These are phyloP conservation scores for Geotrupes spiniger DNA, from an alignment of 2,888 invertebrate genomes.

Conservation along the genomic window DNA sequence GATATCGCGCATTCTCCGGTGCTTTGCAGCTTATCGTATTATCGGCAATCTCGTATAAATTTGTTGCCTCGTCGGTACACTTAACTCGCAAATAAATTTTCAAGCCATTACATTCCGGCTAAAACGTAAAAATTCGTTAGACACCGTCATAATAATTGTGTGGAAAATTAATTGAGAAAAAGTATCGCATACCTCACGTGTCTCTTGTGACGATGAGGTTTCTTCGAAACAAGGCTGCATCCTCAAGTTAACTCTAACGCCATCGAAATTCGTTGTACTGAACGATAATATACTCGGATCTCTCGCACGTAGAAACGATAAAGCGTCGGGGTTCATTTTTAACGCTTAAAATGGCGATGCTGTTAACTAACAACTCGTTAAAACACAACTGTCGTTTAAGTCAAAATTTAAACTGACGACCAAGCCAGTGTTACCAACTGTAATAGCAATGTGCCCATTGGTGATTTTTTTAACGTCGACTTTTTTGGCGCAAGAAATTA, in stretches of 20 bases:
- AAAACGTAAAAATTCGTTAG: not conserved
- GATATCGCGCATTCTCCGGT: conserved; percentile 13
- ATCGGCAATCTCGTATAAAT: conserved; percentile 17
- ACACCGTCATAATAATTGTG: not conserved
- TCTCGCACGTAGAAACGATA: conserved; percentile 13
- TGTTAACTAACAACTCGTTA: no score
- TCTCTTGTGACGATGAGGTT: not conserved
- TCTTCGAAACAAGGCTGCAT: not conserved
- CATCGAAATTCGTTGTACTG: not conserved
- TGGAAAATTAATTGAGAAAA: not conserved
- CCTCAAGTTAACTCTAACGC: not conserved
- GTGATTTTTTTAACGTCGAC: no score
- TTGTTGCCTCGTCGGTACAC: conserved; percentile 4
- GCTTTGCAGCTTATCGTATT: conserved; percentile 17
- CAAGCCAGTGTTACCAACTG: no score
- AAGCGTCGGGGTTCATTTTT: no score
- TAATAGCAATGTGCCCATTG: no score
- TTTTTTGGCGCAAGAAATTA: no score
- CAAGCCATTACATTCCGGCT: conserved; percentile 6
- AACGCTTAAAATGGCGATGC: no score
- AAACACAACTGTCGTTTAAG: no score
- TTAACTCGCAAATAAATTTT: conserved; percentile 23
- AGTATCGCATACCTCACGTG: no score
- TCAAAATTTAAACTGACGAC: no score
- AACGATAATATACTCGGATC: conserved; percentile 13